These are phyloP conservation scores for Chrysina gloriosa DNA, from an alignment of 2,888 invertebrate species.

Conservation along the genomic window DNA sequence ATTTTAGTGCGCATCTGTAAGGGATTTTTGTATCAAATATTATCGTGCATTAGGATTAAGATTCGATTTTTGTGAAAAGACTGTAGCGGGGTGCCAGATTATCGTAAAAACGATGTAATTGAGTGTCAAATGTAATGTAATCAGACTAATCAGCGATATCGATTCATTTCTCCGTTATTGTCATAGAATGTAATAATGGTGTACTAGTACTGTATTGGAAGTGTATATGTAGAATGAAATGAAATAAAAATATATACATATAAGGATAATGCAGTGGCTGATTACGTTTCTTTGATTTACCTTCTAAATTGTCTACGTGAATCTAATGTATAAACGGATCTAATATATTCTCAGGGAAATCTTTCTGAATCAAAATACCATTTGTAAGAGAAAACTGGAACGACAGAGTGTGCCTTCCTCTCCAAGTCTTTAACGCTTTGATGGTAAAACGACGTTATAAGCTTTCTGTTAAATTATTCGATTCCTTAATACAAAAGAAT, in stretches of 20 bases:
- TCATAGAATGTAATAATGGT: conserved; percentile 13
- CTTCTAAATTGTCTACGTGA: no score
- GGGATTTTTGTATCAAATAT: not conserved
- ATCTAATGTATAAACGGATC: no score
- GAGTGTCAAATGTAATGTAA: conserved; percentile 1
- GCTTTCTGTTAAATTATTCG: no score
- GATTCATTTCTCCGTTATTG: not conserved
- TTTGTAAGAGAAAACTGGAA: no score
- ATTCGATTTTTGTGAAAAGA: conserved; percentile 10
- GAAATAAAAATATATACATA: conserved; percentile 23
- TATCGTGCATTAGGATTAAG: not conserved
- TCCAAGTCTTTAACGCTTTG: no score
- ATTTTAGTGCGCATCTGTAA: no score
- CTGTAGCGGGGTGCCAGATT: conserved; percentile 5
- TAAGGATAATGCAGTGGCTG: not conserved
- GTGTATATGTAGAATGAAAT: conserved; percentile 18
- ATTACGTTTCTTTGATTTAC: not conserved
- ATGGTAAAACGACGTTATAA: no score
- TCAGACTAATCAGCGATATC: not conserved
- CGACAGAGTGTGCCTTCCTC: no score
- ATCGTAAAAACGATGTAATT: not conserved
- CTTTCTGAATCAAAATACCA: no score
- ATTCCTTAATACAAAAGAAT: no score
- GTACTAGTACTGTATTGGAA: conserved; percentile 23
- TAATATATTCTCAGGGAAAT: no score